Evolutionary conservation across 1,140 invertebrate genomes (phyloP).

Genomic region (Drusus annulatus): DNA sequence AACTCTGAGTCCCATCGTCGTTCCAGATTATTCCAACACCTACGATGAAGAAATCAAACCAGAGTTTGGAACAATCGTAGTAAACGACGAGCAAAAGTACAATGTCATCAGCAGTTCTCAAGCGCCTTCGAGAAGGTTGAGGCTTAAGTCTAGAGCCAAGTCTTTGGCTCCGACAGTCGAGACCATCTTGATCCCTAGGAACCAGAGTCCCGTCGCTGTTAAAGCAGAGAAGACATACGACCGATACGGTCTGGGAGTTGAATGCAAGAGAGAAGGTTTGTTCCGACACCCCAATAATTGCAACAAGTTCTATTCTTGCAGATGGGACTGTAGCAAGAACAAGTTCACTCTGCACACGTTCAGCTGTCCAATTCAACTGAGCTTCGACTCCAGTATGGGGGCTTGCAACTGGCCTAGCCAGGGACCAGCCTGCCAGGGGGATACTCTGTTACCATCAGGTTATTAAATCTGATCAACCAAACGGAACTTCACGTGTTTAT

Average conservation of each 20-base stretch:
- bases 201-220: slow-evolving; percentile 4
- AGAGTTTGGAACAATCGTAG: slow-evolving; percentile 50
- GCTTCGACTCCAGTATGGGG: slow-evolving; percentile 81
- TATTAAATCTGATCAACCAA: slow-evolving; percentile 58
- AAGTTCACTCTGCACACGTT: slow-evolving; percentile 85
- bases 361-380: slow-evolving; percentile 86
- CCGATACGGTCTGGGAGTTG: slow-evolving; percentile 73
- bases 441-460: slow-evolving; percentile 77
- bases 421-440: slow-evolving; percentile 82
- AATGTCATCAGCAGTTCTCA: slow-evolving; percentile 15
- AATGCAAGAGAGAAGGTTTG: slow-evolving; percentile 84
- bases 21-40: slow-evolving; percentile 68
- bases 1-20: slow-evolving; percentile 70
- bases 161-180: slow-evolving; percentile 67
- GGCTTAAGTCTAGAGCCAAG: slow-evolving; percentile 65
- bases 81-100: slow-evolving; percentile 51
- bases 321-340: slow-evolving; percentile 86
- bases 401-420: slow-evolving; percentile 90
- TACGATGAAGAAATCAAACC: slow-evolving; percentile 64
- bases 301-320: slow-evolving; percentile 89
- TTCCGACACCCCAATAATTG: slow-evolving; percentile 88
- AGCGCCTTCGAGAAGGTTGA: slow-evolving; percentile 47
- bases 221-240: slow-evolving; percentile 65
- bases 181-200: slow-evolving; percentile 63
- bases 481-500: background rate